phyloP scores from a whole-genome alignment of 2,888 invertebrate species.

The Drosophila acutilabella region DNA sequence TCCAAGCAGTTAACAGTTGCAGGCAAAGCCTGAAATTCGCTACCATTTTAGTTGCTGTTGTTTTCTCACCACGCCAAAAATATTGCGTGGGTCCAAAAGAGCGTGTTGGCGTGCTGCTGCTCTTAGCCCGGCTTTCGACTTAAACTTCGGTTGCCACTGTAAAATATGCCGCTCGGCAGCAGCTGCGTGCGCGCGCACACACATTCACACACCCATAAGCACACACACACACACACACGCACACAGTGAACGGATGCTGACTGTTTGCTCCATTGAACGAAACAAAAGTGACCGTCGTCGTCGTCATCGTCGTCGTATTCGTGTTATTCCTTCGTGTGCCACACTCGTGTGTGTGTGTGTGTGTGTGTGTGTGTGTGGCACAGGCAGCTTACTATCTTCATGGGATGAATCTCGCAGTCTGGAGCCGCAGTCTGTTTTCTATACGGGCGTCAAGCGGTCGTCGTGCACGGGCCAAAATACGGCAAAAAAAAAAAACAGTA shows the following conservation, averaged over 20 bases:
- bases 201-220: conserved; percentile 22
- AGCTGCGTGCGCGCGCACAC: conserved; percentile 52
- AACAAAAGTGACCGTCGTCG: conserved; percentile 56
- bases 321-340: conserved; percentile 10
- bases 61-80: conserved; percentile 50
- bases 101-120: conserved; percentile 38
- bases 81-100: conserved; percentile 50
- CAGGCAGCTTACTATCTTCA: conserved; percentile 69
- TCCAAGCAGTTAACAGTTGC: conserved; percentile 15
- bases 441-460: conserved; percentile 85
- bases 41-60: conserved; percentile 4
- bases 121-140: conserved; percentile 45
- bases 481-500: conserved; percentile 31
- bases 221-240: conserved; percentile 13
- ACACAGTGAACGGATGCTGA: conserved; percentile 69
- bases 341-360: conserved; percentile 18
- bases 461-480: conserved; percentile 70
- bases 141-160: conserved; percentile 27
- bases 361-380: conserved; percentile 24
- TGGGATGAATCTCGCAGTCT: conserved; percentile 82
- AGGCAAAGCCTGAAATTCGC: conserved; percentile 7
- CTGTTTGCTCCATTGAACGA: conserved; percentile 65
- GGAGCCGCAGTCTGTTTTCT: conserved; percentile 84
- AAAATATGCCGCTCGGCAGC: conserved; percentile 9
- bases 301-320: conserved; percentile 15